Evolutionary conservation across 2,888 invertebrate species (phyloP).

Genomic region (Myathropa florea): DNA sequence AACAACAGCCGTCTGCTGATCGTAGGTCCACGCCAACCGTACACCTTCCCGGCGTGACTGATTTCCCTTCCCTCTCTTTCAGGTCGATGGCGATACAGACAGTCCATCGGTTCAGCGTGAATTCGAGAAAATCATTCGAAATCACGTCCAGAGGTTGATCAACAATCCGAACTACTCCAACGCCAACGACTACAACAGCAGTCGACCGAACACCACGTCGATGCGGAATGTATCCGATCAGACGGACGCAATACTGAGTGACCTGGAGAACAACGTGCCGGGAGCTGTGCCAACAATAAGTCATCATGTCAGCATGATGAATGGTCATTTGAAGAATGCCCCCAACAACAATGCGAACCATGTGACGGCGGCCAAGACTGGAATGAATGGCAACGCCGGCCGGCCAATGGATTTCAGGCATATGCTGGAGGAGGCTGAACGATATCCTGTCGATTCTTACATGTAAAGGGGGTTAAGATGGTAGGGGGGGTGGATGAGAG

Average conservation of each 20-base stretch:
- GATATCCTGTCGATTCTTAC: conserved; percentile 79
- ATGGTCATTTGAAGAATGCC: conserved; percentile 78
- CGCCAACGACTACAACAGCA: conserved; percentile 61
- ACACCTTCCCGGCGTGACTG: too few species aligned
- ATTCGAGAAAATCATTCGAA: conserved; percentile 86
- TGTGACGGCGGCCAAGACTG: conserved; percentile 48
- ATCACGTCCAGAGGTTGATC: conserved; percentile 85
- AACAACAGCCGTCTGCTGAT: conserved; percentile 91
- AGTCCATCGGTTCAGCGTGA: conserved; percentile 88
- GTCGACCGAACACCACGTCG: conserved; percentile 66
- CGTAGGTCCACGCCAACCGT: conserved; percentile 82
- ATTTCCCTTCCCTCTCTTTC: conserved; percentile 6
- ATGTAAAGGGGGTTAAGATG: conserved; percentile 73
- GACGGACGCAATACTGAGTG: conserved; percentile 78
- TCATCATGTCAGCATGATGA: conserved; percentile 80
- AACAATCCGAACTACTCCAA: conserved; percentile 37
- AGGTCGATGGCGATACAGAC: conserved; percentile 94
- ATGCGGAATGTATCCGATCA: conserved; percentile 71
- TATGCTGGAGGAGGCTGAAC: conserved; percentile 80
- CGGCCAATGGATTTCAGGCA: conserved; percentile 78
- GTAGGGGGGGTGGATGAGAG: neutral
- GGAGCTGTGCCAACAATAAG: conserved; percentile 81
- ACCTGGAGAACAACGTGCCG: conserved; percentile 79
- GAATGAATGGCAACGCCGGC: conserved; percentile 77
- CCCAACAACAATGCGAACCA: conserved; percentile 72